Conservation (phyloP, 2,113 vertebrate species). For the Sinocyclocheilus anophthalmus region DNA sequence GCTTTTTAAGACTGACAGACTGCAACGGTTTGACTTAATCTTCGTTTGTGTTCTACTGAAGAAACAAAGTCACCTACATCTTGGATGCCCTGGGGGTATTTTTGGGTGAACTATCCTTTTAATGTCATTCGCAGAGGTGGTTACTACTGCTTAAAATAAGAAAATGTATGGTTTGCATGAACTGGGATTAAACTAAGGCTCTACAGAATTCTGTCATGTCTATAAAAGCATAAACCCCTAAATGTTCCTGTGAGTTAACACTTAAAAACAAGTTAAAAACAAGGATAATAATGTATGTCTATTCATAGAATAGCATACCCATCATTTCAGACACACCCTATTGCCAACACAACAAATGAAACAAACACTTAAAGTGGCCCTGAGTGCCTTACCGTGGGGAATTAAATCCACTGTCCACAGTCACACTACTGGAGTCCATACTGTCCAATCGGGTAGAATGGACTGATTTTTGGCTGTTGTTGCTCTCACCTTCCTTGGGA, state of each 20-base stretch:
- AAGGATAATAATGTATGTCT: constrained; percentile 48
- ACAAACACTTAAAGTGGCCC: constrained; percentile 48
- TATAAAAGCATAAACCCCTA: constrained; percentile 20
- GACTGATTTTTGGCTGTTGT: constrained; percentile 87
- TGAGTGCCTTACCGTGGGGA: constrained; percentile 91
- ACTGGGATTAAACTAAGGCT: constrained; percentile 15
- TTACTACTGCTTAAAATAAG: constrained; percentile 29
- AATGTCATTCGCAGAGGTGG: constrained; percentile 39
- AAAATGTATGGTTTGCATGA: constrained; percentile 22
- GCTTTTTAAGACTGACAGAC: too few species aligned
- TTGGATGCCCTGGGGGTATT: too few species aligned
- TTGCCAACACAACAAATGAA: constrained; percentile 45
- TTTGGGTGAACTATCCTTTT: too few species aligned
- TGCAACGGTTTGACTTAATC: too few species aligned
- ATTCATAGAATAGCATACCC: constrained; percentile 60
- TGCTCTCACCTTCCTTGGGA: constrained; percentile 84
- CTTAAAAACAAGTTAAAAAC: constrained; percentile 6
- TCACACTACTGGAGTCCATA: constrained; percentile 99
- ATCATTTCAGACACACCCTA: constrained; percentile 44
- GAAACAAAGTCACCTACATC: too few species aligned
- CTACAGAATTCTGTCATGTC: constrained; percentile 16
- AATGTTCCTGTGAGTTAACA: constrained; percentile 32
- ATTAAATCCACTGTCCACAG: constrained; percentile 99
- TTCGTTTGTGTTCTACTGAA: too few species aligned
- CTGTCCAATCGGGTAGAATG: constrained; percentile 96